These are phyloP conservation scores for Agonopterix heracliana DNA, from an alignment of 2,888 invertebrate species.

Conservation along the genomic window DNA sequence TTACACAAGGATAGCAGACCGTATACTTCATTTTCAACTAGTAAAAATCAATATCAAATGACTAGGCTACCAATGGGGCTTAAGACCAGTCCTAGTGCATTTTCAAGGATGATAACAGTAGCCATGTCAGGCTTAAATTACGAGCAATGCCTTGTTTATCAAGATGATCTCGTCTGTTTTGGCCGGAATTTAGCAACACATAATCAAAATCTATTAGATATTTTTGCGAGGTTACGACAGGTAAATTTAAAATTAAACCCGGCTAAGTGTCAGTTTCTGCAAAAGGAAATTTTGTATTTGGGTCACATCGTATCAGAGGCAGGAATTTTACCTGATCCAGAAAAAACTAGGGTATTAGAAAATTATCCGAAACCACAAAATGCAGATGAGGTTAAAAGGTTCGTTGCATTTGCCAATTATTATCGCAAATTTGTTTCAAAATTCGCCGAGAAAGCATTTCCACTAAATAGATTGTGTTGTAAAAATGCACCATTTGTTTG, in stretches of 20 bases:
- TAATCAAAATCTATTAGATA: constrained; percentile 8
- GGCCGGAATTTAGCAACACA: constrained; percentile 3
- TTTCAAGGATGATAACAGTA: constrained; percentile 13
- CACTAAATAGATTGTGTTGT: constrained; percentile 8
- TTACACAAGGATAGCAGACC: constrained; percentile 8
- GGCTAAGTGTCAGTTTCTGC: constrained; percentile 12
- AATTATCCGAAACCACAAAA: constrained; percentile 13
- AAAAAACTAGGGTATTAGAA: constrained; percentile 5
- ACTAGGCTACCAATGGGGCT: constrained; percentile 15
- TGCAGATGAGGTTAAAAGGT: constrained; percentile 7
- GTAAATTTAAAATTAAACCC: constrained; percentile 12
- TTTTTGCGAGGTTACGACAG: constrained; percentile 8
- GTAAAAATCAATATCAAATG: constrained; percentile 13
- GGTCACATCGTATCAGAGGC: constrained; percentile 10
- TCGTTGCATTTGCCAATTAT: constrained; percentile 12
- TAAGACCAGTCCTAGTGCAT: constrained; percentile 14
- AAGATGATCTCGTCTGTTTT: constrained; percentile 4
- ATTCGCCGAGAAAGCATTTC: constrained; percentile 12
- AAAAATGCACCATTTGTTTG: constrained; percentile 8
- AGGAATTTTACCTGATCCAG: constrained; percentile 12
- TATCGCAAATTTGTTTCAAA: constrained; percentile 14
- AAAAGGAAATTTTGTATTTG: constrained; percentile 13
- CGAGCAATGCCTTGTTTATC: constrained; percentile 8
- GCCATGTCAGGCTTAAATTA: constrained; percentile 13
- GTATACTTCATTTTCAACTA: constrained; percentile 12